phyloP scores from a whole-genome alignment of 2,113 vertebrate genomes.

The Halcyon malimbica region DNA sequence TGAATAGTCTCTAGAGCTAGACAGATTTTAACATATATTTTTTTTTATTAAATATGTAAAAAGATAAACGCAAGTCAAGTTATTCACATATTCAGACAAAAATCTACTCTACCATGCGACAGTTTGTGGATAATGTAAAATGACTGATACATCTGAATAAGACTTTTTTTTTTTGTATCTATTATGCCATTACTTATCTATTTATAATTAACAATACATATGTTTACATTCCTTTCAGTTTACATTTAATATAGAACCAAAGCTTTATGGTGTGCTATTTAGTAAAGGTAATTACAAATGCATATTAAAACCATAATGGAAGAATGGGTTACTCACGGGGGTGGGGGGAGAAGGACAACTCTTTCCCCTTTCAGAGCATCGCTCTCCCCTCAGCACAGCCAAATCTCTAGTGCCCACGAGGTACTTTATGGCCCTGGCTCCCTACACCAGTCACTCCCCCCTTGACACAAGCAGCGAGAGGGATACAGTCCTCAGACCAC shows the following conservation, averaged over 20 bases:
- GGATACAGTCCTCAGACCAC: neutral
- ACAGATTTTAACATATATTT: constrained; percentile 83
- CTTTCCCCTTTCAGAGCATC: constrained; percentile 63
- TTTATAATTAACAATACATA: constrained; percentile 99
- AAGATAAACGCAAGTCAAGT: constrained; percentile 95
- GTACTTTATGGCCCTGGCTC: constrained; percentile 31
- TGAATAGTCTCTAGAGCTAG: constrained; percentile 62
- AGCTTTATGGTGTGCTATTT: constrained; percentile 90
- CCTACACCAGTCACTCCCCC: constrained; percentile 59
- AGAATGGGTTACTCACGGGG: constrained; percentile 74
- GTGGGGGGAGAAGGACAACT: constrained; percentile 37
- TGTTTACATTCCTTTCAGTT: constrained; percentile 99
- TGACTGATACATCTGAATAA: constrained; percentile 88
- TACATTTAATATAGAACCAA: constrained; percentile 96
- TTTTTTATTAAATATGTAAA: constrained; percentile 99
- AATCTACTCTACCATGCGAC: constrained; percentile 98
- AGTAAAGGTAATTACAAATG: constrained; percentile 90
- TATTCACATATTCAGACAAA: constrained; percentile 94
- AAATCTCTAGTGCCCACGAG: constrained; percentile 28
- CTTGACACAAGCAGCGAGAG: constrained; percentile 15
- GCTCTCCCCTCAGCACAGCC: constrained; percentile 70
- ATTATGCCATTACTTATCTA: constrained; percentile 86
- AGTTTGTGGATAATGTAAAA: constrained; percentile 90
- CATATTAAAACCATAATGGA: constrained; percentile 80
- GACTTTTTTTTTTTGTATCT: constrained; percentile 79